phyloP scores from a whole-genome alignment of 23 tunicate genomes.

The Styela clava region DNA sequence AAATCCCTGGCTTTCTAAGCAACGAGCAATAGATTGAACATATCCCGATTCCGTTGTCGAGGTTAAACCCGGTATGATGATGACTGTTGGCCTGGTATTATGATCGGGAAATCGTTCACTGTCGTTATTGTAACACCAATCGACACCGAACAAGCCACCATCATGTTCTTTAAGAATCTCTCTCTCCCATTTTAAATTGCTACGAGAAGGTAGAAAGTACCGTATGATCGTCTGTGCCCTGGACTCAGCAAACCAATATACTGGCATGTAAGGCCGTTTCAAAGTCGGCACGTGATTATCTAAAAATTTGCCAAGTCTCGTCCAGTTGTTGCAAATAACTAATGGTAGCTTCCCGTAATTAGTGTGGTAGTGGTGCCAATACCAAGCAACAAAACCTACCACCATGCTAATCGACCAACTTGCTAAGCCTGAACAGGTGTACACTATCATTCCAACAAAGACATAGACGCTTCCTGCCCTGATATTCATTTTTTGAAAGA shows the following conservation, averaged over 20 bases:
- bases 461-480: no score
- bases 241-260: constrained; percentile 21
- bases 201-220: not conserved
- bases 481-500: no score
- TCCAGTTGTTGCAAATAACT: not conserved
- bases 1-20: not conserved
- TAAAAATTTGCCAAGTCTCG: not conserved
- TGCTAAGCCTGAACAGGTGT: no score
- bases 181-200: not conserved
- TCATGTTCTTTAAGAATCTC: not conserved
- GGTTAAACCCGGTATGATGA: constrained; percentile 21
- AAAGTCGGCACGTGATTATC: not conserved
- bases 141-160: constrained; percentile 3
- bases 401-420: no score
- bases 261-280: constrained; percentile 8
- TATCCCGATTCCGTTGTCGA: constrained; percentile 8
- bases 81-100: constrained; percentile 13
- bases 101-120: constrained; percentile 2
- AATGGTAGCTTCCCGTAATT: constrained; percentile 24
- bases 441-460: no score
- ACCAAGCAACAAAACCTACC: no score
- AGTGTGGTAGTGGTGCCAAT: no score
- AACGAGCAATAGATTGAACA: constrained; percentile 7
- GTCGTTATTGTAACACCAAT: constrained; percentile 21
- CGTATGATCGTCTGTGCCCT: constrained; percentile 12